A percentile compares a stretch with the other conserved stretches of the same genome.
Conservation (phyloP, 2,888 invertebrate genomes). For the Acronicta alni region DNA sequence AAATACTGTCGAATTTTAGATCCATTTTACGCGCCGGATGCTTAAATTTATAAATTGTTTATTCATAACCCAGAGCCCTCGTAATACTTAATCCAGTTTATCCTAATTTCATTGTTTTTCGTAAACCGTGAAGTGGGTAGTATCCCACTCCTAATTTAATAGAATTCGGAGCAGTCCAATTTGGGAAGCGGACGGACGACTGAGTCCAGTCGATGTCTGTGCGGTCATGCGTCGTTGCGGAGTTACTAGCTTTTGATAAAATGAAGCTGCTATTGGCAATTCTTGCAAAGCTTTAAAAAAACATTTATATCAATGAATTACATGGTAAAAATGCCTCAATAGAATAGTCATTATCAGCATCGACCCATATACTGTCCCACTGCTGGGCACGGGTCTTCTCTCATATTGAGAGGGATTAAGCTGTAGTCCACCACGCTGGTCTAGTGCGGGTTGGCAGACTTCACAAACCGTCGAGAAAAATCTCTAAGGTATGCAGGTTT, state of each 20-base stretch:
- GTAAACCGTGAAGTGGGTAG: constrained; percentile 48
- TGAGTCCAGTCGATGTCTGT: constrained; percentile 4
- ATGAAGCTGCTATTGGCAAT: neutral
- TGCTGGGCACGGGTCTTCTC: too few relatives aligned
- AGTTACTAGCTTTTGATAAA: constrained; percentile 1
- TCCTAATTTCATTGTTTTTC: constrained; percentile 52
- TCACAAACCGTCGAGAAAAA: too few relatives aligned
- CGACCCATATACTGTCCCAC: too few relatives aligned
- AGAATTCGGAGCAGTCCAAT: constrained; percentile 45
- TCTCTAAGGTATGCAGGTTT: too few relatives aligned
- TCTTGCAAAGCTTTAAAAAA: too few relatives aligned
- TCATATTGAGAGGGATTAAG: too few relatives aligned
- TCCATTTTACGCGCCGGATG: constrained; percentile 21
- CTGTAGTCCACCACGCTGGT: too few relatives aligned
- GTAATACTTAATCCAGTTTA: constrained; percentile 46
- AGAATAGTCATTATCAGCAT: too few relatives aligned
- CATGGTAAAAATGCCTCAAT: too few relatives aligned
- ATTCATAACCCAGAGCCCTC: constrained; percentile 35
- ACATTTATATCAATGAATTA: too few relatives aligned
- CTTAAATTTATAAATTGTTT: constrained; percentile 38
- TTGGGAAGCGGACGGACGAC: constrained; percentile 27
- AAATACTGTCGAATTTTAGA: constrained; percentile 17
- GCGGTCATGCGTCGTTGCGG: constrained; percentile 17
- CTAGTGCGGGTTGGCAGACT: too few relatives aligned
- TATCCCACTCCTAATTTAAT: constrained; percentile 48